Conservation (phyloP, 2,888 invertebrate species). For the Xanthorhoe designata region DNA sequence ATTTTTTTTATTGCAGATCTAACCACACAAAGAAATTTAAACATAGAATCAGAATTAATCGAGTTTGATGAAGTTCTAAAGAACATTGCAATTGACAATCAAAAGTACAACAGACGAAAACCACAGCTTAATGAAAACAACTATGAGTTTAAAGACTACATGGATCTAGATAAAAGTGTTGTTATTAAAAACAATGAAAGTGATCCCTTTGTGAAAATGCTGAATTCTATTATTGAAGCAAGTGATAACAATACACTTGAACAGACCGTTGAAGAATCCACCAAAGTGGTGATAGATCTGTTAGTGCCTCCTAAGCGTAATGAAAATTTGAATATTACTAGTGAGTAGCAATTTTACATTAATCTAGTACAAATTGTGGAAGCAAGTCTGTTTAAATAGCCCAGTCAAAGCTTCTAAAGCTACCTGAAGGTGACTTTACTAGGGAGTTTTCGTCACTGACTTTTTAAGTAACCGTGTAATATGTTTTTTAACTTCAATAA, state of each 20-base stretch:
- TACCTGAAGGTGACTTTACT: too few relatives aligned
- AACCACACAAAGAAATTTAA: not conserved
- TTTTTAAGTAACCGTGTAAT: too few relatives aligned
- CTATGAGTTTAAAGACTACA: constrained; percentile 42
- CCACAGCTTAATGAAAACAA: constrained; percentile 34
- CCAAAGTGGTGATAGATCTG: constrained; percentile 49
- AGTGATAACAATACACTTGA: constrained; percentile 17
- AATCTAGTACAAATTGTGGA: too few relatives aligned
- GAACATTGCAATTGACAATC: constrained; percentile 50
- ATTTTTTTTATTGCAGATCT: constrained; percentile 26
- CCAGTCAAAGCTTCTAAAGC: too few relatives aligned
- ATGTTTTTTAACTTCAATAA: too few relatives aligned
- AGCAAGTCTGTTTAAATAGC: too few relatives aligned
- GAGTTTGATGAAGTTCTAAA: constrained; percentile 61
- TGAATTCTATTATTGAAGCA: constrained; percentile 37
- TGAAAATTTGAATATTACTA: constrained; percentile 6
- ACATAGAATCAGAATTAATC: constrained; percentile 38
- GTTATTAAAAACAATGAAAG: constrained; percentile 31
- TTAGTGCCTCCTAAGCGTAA: constrained; percentile 26
- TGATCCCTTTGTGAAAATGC: constrained; percentile 31
- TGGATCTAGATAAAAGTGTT: constrained; percentile 44
- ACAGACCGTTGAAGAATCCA: constrained; percentile 34
- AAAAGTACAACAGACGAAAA: constrained; percentile 49
- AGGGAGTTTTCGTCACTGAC: too few relatives aligned
- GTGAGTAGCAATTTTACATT: not conserved